Evolutionary conservation across 35 echinoderm and acorn worm species (phyloP), one percentile per base, ranked within the genome.

Genomic region (Holothuria glaberrima): DNA sequence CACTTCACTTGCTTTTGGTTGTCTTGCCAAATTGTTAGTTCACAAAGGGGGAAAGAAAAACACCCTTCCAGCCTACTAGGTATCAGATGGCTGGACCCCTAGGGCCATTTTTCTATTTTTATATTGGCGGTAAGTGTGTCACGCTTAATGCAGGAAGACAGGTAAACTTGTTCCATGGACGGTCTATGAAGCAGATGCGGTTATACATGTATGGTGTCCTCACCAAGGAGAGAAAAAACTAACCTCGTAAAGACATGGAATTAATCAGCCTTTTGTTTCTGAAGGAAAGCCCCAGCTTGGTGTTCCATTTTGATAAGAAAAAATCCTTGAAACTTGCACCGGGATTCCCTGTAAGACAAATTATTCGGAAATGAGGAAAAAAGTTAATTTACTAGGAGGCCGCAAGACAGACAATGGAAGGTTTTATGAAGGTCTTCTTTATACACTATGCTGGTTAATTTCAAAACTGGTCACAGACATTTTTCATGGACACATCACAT

Each of bases 251-350:
- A 52, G 74, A 78, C 50, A 78, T 78, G 38, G 21, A 78, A n/a
- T 48, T 50, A 78, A 78, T 78, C 50, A 48, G 44, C 74, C 74
- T 78, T 78, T 78, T 78, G 74, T 78, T 78, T 78, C 74, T 48
- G 74, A 54, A 54, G 50, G 50, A 54, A 54, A 54, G 50, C 10
- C 16, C 50, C 50, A 5, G 16, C 50, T 54, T 54, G 50, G 50
- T 54, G 50, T 54, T 54, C 50, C 50, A 54, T 17, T 54, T 54
- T 54, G 5, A 54, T 54, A 54, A 54, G 50, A 54, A 54, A 54
- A 17, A 9, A 54, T 54, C 50, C 50, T 54, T 54, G 50, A 54
- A 54, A 54, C 50, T 17, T 54, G 50, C 50, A 41, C 36, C 36
- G 7, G 36, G 36, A 41, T 41, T 41, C 36, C 7, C 36, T 41